Evolutionary conservation across 2,797 vertebrate species (phyloP).

Genomic region (Tachyglossus aculeatus): DNA sequence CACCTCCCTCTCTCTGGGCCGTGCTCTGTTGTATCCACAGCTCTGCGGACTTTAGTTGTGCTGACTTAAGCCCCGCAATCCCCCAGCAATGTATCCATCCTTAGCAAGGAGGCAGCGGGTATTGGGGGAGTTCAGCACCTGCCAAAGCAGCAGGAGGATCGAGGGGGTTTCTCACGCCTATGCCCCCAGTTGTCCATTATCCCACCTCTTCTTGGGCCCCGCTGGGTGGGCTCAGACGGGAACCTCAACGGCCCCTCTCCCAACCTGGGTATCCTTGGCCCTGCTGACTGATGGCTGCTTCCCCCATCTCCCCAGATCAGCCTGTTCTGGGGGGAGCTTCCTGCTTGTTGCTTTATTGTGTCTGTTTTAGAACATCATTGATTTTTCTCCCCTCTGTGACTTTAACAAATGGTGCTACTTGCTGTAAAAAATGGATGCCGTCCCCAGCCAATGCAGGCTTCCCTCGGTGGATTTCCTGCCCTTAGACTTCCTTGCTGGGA

Average conservation of each 20-base stretch:
- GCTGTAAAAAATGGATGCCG: constrained; percentile 31
- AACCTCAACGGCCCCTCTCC: too few relatives aligned
- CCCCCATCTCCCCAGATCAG: fast-evolving
- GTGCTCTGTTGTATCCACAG: too few relatives aligned
- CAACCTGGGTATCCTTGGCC: background rate
- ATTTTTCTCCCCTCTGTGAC: constrained; percentile 39
- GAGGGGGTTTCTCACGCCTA: background rate
- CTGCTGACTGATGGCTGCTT: fast-evolving
- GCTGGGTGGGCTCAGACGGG: too few relatives aligned
- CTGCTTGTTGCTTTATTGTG: constrained; percentile 23
- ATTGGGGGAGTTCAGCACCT: too few relatives aligned
- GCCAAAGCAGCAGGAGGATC: background rate
- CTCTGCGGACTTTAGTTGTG: too few relatives aligned
- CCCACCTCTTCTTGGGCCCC: too few relatives aligned
- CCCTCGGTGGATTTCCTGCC: constrained; percentile 19
- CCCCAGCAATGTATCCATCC: too few relatives aligned
- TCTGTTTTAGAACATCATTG: constrained; percentile 48
- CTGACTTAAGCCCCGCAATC: too few relatives aligned
- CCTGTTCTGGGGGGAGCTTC: background rate
- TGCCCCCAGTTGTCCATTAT: too few relatives aligned
- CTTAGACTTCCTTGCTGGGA: too few relatives aligned
- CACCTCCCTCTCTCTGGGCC: too few relatives aligned
- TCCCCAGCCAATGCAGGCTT: background rate
- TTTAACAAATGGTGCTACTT: constrained; percentile 60
- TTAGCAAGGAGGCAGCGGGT: too few relatives aligned